Evolutionary conservation across 2,797 vertebrate genomes (phyloP).

Genomic region (Tenualosa thibaudeaui): DNA sequence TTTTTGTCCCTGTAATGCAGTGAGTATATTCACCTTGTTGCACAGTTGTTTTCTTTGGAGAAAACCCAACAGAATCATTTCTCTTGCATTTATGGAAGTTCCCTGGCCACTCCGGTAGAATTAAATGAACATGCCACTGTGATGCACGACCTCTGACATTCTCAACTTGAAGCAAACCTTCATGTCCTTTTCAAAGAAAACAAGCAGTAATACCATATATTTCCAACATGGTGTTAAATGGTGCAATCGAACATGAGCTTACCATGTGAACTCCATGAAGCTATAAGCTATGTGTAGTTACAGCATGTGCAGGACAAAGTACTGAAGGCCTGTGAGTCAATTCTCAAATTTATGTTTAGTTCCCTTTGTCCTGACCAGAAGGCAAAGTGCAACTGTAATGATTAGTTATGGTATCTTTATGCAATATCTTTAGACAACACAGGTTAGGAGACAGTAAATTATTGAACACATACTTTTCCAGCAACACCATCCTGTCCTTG

Average conservation of each 20-base stretch:
- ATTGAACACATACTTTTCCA: neutral
- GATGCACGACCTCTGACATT: neutral
- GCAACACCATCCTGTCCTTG: neutral
- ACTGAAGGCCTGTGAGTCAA: neutral
- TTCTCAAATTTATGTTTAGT: neutral
- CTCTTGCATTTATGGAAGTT: slow-evolving; percentile 12
- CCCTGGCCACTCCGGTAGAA: neutral
- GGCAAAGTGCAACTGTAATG: neutral
- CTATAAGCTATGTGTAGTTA: neutral
- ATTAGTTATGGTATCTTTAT: neutral
- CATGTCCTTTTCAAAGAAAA: neutral
- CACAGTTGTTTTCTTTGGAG: slow-evolving; percentile 46
- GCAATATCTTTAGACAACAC: neutral
- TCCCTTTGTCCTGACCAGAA: neutral
- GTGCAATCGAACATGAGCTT: neutral
- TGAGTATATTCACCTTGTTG: slow-evolving; percentile 48
- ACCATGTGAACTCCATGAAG: neutral
- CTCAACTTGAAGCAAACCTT: neutral
- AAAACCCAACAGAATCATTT: slow-evolving; percentile 41
- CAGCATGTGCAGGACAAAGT: neutral
- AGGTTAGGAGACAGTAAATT: neutral
- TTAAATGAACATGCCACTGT: slow-evolving; percentile 5
- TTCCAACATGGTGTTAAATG: neutral
- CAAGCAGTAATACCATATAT: neutral
- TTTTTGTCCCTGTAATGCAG: slow-evolving; percentile 9